These are phyloP conservation scores for Gasterosteus aculeatus DNA, from an alignment of 2,113 vertebrate genomes.

Conservation along the genomic window DNA sequence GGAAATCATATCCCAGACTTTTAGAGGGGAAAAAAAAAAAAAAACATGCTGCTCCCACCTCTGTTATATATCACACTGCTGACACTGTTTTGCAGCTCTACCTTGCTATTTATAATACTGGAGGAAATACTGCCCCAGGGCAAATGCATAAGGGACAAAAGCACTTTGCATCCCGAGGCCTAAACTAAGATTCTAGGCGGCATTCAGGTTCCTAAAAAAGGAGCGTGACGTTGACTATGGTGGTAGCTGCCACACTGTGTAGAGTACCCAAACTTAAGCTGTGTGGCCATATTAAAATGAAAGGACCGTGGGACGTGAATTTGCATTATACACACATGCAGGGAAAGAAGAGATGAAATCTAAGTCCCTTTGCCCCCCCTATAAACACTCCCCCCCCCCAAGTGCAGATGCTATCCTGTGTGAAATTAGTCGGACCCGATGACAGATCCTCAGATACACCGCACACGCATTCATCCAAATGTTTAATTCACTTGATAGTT, in stretches of 20 bases:
- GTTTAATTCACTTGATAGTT: conserved; percentile 76
- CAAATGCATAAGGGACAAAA: conserved; percentile 76
- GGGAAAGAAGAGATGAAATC: conserved; percentile 38
- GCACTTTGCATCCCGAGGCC: conserved; percentile 79
- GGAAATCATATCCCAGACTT: conserved; percentile 63
- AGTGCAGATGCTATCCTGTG: conserved; percentile 57
- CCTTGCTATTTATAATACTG: conserved; percentile 71
- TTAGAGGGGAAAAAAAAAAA: conserved; percentile 32
- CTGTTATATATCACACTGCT: conserved; percentile 27
- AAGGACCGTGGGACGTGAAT: conserved; percentile 63
- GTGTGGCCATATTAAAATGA: conserved; percentile 60
- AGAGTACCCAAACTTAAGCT: conserved; percentile 54
- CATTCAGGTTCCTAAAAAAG: conserved; percentile 78
- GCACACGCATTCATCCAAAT: conserved; percentile 70
- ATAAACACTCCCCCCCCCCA: not conserved
- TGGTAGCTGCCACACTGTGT: conserved; percentile 60
- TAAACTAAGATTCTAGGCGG: conserved; percentile 72
- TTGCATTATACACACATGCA: conserved; percentile 62
- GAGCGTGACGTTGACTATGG: conserved; percentile 71
- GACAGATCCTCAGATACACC: conserved; percentile 66
- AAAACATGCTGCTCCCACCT: conserved; percentile 30
- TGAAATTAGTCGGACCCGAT: conserved; percentile 61
- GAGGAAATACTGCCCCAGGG: conserved; percentile 67
- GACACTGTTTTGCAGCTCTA: conserved; percentile 30
- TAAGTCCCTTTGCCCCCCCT: not conserved